Evolutionary conservation across 2,888 invertebrate genomes (phyloP).

Genomic region (Ophion slaviceki): DNA sequence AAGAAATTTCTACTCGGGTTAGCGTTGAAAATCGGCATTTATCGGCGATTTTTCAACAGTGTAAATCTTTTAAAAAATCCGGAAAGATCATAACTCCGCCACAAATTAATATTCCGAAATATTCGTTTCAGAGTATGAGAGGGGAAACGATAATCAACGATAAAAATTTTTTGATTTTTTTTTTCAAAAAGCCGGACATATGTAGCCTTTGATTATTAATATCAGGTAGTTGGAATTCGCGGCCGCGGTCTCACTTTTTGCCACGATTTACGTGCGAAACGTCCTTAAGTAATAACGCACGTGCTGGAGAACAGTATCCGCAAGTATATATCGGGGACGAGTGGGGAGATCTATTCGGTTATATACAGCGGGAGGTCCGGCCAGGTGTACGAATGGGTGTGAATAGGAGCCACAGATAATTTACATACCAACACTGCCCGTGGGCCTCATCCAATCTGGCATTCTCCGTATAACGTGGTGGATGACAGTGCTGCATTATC

Average conservation of each 20-base stretch:
- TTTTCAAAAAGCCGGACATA: too few species aligned
- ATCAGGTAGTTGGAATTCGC: constrained; percentile 65
- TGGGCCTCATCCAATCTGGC: constrained; percentile 64
- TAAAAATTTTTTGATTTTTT: too few species aligned
- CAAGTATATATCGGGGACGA: not conserved
- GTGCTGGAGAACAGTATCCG: not conserved
- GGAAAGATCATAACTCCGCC: too few species aligned
- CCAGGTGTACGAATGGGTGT: constrained; percentile 68
- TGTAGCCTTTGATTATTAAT: constrained; percentile 40
- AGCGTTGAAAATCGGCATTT: too few species aligned
- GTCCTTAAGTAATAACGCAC: constrained; percentile 1
- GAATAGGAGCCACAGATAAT: constrained; percentile 77
- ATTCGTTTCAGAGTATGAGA: too few species aligned
- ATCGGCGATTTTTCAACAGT: too few species aligned
- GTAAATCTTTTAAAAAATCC: too few species aligned
- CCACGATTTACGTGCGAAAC: not conserved
- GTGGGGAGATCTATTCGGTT: not conserved
- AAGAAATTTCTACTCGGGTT: too few species aligned
- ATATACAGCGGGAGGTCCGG: not conserved
- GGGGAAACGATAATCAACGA: too few species aligned
- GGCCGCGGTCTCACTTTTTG: constrained; percentile 72
- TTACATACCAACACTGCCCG: constrained; percentile 77
- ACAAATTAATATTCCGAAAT: too few species aligned
- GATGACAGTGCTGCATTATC: constrained; percentile 64
- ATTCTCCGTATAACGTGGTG: constrained; percentile 62